Evolutionary conservation across 1,140 invertebrate species (phyloP).

Genomic region (Chrysomallon squamiferum): DNA sequence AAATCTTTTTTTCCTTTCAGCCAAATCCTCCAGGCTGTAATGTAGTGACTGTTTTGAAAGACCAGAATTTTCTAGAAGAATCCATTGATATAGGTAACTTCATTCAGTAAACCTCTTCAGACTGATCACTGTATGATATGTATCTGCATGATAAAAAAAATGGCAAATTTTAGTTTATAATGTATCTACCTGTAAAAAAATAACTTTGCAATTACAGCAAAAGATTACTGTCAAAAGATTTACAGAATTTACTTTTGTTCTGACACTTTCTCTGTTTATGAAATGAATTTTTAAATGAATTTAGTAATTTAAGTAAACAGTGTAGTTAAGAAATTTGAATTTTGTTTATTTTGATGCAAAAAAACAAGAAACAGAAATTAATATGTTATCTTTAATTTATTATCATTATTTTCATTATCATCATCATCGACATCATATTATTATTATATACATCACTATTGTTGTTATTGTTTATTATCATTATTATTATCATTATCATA

Average conservation of each 20-base stretch:
- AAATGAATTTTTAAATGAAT: neutral
- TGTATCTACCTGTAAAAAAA: neutral
- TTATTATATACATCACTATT: neutral
- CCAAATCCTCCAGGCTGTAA: constrained; percentile 25
- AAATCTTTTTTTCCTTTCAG: constrained; percentile 25
- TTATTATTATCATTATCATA: too few relatives aligned
- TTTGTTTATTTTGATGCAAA: neutral
- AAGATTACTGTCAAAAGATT: neutral
- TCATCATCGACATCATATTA: neutral
- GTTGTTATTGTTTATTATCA: too few relatives aligned
- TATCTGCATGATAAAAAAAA: too few relatives aligned
- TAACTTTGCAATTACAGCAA: neutral
- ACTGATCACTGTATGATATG: too few relatives aligned
- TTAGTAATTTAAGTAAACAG: neutral
- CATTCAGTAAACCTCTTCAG: neutral
- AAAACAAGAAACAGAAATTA: neutral
- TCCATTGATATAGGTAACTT: constrained; percentile 34
- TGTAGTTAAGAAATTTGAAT: neutral
- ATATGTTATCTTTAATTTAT: neutral
- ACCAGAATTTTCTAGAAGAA: constrained; percentile 41
- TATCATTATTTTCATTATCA: neutral
- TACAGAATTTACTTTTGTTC: neutral
- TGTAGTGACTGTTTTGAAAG: constrained; percentile 34
- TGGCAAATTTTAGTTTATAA: too few relatives aligned
- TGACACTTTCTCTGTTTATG: neutral